A percentile compares a stretch with the other conserved stretches of the same genome.
Evolutionary conservation across 2,888 invertebrate species (phyloP).

Genomic region (Pseudoips prasinana): DNA sequence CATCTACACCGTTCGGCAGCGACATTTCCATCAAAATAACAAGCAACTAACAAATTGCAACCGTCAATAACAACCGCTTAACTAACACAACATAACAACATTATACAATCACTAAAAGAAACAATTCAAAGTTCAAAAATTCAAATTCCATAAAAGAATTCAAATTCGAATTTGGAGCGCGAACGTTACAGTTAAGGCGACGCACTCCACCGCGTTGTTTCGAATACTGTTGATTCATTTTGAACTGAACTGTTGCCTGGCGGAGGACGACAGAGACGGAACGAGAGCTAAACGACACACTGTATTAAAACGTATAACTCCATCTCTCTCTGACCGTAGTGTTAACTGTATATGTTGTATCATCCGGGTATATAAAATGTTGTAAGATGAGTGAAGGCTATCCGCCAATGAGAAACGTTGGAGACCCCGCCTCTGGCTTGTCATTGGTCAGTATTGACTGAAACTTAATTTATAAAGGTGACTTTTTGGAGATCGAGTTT

Average conservation of each 20-base stretch:
- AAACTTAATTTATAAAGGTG: slow-evolving; percentile 81
- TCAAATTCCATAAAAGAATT: slow-evolving; percentile 13
- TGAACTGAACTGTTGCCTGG: slow-evolving; percentile 64
- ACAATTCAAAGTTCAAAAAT: slow-evolving; percentile 22
- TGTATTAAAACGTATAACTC: slow-evolving; percentile 59
- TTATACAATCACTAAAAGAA: slow-evolving; percentile 24
- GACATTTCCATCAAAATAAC: slow-evolving; percentile 84
- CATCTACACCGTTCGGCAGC: slow-evolving; percentile 92
- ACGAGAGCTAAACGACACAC: slow-evolving; percentile 69
- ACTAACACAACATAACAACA: slow-evolving; percentile 24
- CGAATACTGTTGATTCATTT: slow-evolving; percentile 77
- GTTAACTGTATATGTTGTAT: slow-evolving; percentile 82
- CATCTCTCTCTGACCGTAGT: slow-evolving; percentile 64
- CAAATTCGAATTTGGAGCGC: slow-evolving; percentile 21
- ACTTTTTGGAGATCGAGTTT: slow-evolving; percentile 77
- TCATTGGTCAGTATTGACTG: slow-evolving; percentile 66
- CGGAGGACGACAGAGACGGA: slow-evolving; percentile 49
- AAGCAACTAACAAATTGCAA: slow-evolving; percentile 21
- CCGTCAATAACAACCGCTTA: slow-evolving; percentile 18
- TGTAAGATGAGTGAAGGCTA: slow-evolving; percentile 61
- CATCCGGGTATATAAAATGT: slow-evolving; percentile 81
- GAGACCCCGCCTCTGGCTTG: slow-evolving; percentile 54
- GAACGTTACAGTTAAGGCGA: slow-evolving; percentile 51
- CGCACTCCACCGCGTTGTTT: slow-evolving; percentile 56
- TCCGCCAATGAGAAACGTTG: slow-evolving; percentile 52